phyloP scores from a whole-genome alignment of 2,113 vertebrate genomes.

The Prinia subflava region DNA sequence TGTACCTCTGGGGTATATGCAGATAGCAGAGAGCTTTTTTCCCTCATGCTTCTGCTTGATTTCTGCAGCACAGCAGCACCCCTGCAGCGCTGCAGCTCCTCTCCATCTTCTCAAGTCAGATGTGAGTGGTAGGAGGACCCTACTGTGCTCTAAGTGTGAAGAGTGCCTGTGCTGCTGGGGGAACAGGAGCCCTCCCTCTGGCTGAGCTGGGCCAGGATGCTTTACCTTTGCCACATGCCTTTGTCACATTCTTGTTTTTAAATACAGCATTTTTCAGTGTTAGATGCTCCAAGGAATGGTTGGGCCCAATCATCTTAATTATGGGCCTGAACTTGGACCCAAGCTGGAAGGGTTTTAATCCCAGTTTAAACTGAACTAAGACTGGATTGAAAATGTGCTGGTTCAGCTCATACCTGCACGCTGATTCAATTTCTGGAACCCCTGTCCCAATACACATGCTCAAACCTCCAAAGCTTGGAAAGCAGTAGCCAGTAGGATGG shows the following conservation, averaged over 20 bases:
- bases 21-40: background rate
- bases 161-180: background rate
- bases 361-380: background rate
- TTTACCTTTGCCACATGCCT: background rate
- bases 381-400: background rate
- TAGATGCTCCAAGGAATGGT: background rate
- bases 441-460: background rate
- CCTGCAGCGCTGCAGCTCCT: fast-evolving
- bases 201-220: background rate
- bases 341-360: background rate
- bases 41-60: background rate
- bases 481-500: background rate
- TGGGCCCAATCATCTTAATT: background rate
- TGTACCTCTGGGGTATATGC: background rate
- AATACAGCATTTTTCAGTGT: background rate
- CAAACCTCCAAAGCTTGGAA: background rate
- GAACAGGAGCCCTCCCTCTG: background rate
- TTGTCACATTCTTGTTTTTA: background rate
- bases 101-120: background rate
- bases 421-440: constrained; percentile 26
- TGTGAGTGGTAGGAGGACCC: background rate
- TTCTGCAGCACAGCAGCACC: background rate
- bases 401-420: background rate
- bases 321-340: background rate
- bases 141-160: background rate